phyloP scores from a whole-genome alignment of 2,797 vertebrate genomes.

The Acanthornis magna region DNA sequence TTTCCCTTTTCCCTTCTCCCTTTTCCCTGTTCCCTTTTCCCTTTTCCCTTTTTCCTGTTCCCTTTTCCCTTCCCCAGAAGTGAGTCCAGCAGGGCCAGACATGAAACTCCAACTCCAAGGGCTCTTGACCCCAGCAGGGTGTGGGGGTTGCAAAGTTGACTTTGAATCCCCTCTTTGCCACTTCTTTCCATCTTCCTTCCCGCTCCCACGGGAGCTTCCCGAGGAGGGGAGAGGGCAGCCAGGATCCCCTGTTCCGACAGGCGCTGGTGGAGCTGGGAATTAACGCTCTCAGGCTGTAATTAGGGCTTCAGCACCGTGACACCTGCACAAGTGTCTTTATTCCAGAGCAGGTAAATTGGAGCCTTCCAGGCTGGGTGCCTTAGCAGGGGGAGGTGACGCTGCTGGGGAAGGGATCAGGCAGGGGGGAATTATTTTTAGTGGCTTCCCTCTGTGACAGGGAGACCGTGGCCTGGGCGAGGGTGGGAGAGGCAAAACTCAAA shows the following conservation, averaged over 20 bases:
- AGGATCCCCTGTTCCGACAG: constrained; percentile 60
- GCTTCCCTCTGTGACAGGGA: neutral
- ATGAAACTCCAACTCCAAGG: neutral
- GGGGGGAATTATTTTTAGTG: neutral
- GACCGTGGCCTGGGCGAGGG: neutral
- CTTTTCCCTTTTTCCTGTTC: neutral
- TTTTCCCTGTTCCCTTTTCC: too few species aligned
- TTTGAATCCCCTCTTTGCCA: neutral
- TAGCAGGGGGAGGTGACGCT: neutral
- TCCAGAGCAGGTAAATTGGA: constrained; percentile 78
- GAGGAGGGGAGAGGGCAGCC: constrained; percentile 51
- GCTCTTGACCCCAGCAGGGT: neutral
- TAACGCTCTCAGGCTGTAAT: constrained; percentile 77
- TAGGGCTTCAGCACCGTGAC: constrained; percentile 77
- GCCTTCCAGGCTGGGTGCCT: constrained; percentile 57
- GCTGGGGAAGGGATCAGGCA: neutral
- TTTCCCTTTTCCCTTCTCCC: too few species aligned
- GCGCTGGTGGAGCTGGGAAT: constrained; percentile 58
- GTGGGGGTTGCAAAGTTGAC: neutral
- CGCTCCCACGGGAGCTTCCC: neutral
- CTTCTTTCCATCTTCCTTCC: neutral
- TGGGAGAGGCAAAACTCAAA: neutral
- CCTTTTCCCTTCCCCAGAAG: neutral
- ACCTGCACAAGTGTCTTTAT: constrained; percentile 76
- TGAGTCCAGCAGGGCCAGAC: neutral